Base-by-base conservation (phyloP, 2,113 vertebrate genomes). In the Ursus arctos region DNA sequence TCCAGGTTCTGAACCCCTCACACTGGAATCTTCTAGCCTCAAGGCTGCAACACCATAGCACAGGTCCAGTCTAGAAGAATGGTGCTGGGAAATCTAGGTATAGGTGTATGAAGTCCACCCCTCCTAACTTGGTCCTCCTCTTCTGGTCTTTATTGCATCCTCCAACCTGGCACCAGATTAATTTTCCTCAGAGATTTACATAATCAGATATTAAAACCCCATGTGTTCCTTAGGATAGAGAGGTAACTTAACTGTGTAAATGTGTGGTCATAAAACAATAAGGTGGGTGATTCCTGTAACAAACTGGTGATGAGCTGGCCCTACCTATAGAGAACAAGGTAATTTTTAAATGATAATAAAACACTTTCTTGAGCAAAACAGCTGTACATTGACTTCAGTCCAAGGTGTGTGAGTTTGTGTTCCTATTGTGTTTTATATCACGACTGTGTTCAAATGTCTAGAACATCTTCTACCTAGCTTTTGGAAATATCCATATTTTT, bases 1-100 rank as follows among this genome's bases (percentile, higher is more conserved):
- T 36, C 21, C 4, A 3, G 7, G 13, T 16, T 77, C 6, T 15
- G 1, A 69, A 43, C 7, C 13, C 1, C 1, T n/a, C 5, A 40
- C 6, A 24, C 18, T 7, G 19, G 53, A 49, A 33, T 18, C 16
- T 49, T 43, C 19, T 33, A 33, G 15, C 21, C 59, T 86, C 11
- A 18, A 65, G 26, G 57, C 21, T 65, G 31, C 2, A 9, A 21
- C 3, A 43, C n/a, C 16, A 43, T 26, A 84, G 51, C 6, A 51
- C 13, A 24, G 16, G 24, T 18, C 82, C 40, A 49, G 26, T 53
- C 13, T 10, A 67, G 21, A 53, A 86, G 31, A n/a, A 16, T 24
- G 36, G 24, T 18, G 0, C 16, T 13, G 10, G 24, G 57, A 12
- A 16, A 19, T 33, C 24, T 7, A 84, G 2, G 19, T 14, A 9